Evolutionary conservation across 2,888 invertebrate genomes (phyloP).

Genomic region (Merodon equestris): DNA sequence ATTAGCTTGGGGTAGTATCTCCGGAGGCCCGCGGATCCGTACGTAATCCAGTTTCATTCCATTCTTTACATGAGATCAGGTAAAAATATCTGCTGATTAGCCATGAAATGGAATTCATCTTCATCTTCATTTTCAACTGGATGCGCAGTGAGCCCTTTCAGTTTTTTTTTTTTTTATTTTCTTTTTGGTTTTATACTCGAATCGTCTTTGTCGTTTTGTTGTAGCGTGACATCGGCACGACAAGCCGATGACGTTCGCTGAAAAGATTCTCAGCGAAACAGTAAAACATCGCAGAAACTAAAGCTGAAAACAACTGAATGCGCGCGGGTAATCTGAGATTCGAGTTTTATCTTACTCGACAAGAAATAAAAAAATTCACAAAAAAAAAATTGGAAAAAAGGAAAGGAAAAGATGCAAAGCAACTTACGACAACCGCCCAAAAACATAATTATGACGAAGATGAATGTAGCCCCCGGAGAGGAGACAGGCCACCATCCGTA

Average conservation of each 20-base stretch:
- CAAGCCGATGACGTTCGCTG: constrained; percentile 61
- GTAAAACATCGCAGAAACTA: too few species aligned
- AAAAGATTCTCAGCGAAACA: constrained; percentile 48
- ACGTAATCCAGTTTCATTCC: constrained; percentile 39
- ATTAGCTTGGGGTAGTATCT: constrained; percentile 53
- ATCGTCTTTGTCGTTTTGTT: neutral
- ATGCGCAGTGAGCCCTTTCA: constrained; percentile 45
- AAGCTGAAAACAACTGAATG: too few species aligned
- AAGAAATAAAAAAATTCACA: neutral
- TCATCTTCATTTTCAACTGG: constrained; percentile 47
- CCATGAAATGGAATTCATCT: constrained; percentile 64
- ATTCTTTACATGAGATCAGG: constrained; percentile 58
- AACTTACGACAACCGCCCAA: constrained; percentile 67
- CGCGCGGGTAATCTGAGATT: constrained; percentile 58
- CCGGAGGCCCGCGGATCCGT: constrained; percentile 10
- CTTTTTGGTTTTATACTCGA: neutral
- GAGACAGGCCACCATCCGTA: constrained; percentile 53
- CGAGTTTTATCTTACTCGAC: constrained; percentile 27
- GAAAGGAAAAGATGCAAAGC: constrained; percentile 59
- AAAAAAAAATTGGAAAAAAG: too few species aligned
- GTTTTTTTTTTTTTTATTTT: constrained; percentile 12
- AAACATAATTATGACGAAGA: constrained; percentile 69
- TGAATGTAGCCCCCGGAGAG: constrained; percentile 65
- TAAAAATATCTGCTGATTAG: constrained; percentile 66
- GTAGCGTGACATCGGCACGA: constrained; percentile 65